phyloP scores from a whole-genome alignment of 1,140 invertebrate species.

The Streblospio benedicti region DNA sequence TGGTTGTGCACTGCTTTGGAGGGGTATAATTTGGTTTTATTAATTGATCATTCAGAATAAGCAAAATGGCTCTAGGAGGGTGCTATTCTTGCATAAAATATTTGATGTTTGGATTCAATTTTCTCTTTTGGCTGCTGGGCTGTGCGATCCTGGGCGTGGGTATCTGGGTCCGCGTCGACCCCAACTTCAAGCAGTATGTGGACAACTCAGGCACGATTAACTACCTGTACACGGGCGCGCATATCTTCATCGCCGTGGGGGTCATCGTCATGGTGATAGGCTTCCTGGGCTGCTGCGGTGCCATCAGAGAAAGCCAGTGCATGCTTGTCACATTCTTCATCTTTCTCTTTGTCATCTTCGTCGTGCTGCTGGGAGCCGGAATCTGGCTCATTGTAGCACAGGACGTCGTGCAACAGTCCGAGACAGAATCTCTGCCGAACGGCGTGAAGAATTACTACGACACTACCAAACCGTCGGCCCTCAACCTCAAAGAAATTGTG shows the following conservation, averaged over 20 bases:
- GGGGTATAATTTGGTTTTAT: too few relatives aligned
- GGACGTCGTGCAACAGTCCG: conserved; percentile 26
- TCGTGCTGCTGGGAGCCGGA: conserved; percentile 35
- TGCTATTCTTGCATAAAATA: conserved; percentile 47
- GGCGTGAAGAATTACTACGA: conserved; percentile 22
- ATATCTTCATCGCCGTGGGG: conserved; percentile 67
- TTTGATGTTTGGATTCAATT: conserved; percentile 49
- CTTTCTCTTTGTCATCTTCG: conserved; percentile 41
- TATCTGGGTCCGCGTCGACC: conserved; percentile 65
- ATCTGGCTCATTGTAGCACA: conserved; percentile 40
- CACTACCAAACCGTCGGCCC: conserved; percentile 1
- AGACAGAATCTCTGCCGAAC: conserved; percentile 18
- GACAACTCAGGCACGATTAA: conserved; percentile 29
- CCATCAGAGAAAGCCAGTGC: conserved; percentile 74
- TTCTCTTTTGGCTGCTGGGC: conserved; percentile 55
- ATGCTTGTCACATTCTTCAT: conserved; percentile 61
- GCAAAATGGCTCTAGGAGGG: conserved; percentile 38
- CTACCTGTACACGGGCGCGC: conserved; percentile 32
- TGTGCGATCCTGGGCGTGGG: conserved; percentile 63
- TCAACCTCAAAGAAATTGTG: conserved; percentile 29
- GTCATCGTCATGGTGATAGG: conserved; percentile 72
- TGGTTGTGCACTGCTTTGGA: too few relatives aligned
- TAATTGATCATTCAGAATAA: too few relatives aligned
- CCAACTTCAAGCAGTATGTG: conserved; percentile 31
- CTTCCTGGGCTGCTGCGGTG: conserved; percentile 84